phyloP scores from a whole-genome alignment of 1,140 invertebrate species.

The Hypsibius dujardini region DNA sequence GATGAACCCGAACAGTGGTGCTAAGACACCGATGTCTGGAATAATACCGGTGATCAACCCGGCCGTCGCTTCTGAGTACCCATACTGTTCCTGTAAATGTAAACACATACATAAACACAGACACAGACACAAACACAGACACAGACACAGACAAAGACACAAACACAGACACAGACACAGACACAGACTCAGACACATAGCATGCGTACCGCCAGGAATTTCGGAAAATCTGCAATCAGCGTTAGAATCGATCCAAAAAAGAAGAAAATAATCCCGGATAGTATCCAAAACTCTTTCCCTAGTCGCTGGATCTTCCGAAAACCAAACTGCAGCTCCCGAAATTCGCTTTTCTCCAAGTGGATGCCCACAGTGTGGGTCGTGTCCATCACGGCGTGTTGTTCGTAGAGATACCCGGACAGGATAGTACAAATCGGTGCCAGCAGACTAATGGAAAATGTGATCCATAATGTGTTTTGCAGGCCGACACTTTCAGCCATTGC shows the following conservation, averaged over 20 bases:
- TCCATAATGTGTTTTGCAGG: slow-evolving; percentile 7
- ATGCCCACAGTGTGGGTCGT: not conserved
- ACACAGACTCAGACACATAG: not conserved
- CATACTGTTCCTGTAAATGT: not conserved
- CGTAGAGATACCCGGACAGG: not conserved
- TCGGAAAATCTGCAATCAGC: not conserved
- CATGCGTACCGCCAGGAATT: not conserved
- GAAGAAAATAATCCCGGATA: not conserved
- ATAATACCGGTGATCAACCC: not conserved
- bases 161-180: not conserved
- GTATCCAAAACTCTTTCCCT: not conserved
- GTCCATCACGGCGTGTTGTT: not conserved
- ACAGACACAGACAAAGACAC: too few species aligned
- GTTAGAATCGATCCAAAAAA: not conserved
- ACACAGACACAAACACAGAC: too few species aligned
- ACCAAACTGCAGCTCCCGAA: not conserved
- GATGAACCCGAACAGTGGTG: not conserved
- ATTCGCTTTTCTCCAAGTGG: not conserved
- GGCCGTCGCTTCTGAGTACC: not conserved
- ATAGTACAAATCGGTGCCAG: not conserved
- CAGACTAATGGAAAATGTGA: not conserved
- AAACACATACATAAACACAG: not conserved
- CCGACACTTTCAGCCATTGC: not conserved
- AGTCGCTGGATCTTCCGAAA: not conserved
- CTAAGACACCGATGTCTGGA: not conserved